Evolutionary conservation across 2,888 invertebrate species (phyloP).

Genomic region (Diadromus collaris): DNA sequence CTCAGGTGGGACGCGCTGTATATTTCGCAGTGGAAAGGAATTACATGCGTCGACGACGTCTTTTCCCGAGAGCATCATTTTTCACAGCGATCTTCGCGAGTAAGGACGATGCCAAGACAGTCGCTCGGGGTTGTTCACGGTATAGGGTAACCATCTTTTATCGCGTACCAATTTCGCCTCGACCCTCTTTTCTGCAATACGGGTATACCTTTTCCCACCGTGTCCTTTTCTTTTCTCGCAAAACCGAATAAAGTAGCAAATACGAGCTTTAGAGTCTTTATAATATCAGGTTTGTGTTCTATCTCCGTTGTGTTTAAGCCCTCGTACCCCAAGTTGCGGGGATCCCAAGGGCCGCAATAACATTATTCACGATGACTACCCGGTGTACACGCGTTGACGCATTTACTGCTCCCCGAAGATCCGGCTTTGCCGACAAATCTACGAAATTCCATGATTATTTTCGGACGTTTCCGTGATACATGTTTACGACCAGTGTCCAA

Average conservation of each 20-base stretch:
- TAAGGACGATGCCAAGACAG: conserved; percentile 23
- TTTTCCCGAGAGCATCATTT: conserved; percentile 49
- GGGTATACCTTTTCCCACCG: not conserved
- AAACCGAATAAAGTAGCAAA: conserved; percentile 26
- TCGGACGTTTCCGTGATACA: not conserved
- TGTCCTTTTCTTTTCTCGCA: conserved; percentile 7
- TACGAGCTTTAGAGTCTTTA: conserved; percentile 46
- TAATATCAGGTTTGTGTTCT: conserved; percentile 2
- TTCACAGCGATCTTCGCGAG: conserved; percentile 39
- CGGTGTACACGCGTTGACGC: conserved; percentile 13
- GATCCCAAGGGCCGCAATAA: conserved; percentile 47
- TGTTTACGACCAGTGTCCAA: not conserved
- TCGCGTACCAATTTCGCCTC: conserved; percentile 51
- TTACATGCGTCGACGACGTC: conserved; percentile 45
- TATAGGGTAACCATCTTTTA: conserved; percentile 38
- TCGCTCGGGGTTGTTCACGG: conserved; percentile 7
- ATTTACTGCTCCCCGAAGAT: conserved; percentile 25
- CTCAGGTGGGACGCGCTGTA: conserved; percentile 30
- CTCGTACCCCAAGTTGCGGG: conserved; percentile 10
- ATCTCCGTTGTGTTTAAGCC: conserved; percentile 21
- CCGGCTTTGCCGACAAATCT: conserved; percentile 23
- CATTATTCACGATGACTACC: conserved; percentile 53
- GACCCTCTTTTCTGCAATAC: conserved; percentile 21
- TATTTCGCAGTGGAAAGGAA: conserved; percentile 43
- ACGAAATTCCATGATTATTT: conserved; percentile 17